These are phyloP conservation scores for Agrilus biguttatus DNA, from an alignment of 2,888 invertebrate genomes.

Conservation along the genomic window DNA sequence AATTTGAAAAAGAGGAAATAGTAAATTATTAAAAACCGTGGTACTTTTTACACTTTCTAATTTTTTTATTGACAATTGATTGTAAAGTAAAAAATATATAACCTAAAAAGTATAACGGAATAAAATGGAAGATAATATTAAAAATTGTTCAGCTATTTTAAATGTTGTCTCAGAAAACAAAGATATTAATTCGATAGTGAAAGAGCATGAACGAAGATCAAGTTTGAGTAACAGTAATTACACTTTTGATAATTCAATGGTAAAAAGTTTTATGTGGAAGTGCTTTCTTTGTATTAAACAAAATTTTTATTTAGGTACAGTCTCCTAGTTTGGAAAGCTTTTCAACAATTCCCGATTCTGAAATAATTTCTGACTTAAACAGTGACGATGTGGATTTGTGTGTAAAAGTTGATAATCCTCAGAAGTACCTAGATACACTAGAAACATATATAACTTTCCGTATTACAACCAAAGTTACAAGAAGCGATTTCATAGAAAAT, in stretches of 20 bases:
- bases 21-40: too few relatives aligned
- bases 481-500: slow-evolving; percentile 45
- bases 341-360: slow-evolving; percentile 42
- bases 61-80: too few relatives aligned
- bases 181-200: slow-evolving; percentile 25
- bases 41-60: too few relatives aligned
- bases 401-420: slow-evolving; percentile 56
- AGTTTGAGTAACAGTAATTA: slow-evolving; percentile 23
- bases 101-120: too few relatives aligned
- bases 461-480: slow-evolving; percentile 50
- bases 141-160: slow-evolving; percentile 27
- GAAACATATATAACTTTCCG: slow-evolving; percentile 59
- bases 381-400: slow-evolving; percentile 44
- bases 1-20: too few relatives aligned
- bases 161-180: slow-evolving; percentile 32
- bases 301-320: slow-evolving; percentile 29
- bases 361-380: slow-evolving; percentile 37
- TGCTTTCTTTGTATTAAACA: slow-evolving; percentile 3
- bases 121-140: slow-evolving; percentile 9
- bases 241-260: slow-evolving; percentile 26
- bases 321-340: slow-evolving; percentile 46
- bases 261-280: slow-evolving; percentile 8
- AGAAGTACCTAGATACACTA: slow-evolving; percentile 54
- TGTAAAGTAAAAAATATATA: too few relatives aligned
- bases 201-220: slow-evolving; percentile 23